Evolutionary conservation across 1,140 invertebrate genomes (phyloP).

Genomic region (Grapholita molesta): DNA sequence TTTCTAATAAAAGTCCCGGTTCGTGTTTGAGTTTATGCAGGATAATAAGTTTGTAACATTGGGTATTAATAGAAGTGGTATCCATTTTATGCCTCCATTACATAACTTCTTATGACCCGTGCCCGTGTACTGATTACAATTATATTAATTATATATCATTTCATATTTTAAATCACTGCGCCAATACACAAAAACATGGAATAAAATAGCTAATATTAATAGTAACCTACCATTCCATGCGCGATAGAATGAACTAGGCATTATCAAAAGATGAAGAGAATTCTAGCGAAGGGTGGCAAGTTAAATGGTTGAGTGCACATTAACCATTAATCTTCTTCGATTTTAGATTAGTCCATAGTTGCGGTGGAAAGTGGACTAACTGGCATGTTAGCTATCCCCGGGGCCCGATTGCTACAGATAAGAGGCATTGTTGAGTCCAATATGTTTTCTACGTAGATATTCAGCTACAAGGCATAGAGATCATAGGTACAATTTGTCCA

Average conservation of each 20-base stretch:
- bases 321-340: slow-evolving; percentile 32
- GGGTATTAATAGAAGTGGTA: not conserved
- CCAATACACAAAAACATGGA: too few species aligned
- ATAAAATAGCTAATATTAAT: too few species aligned
- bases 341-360: slow-evolving; percentile 26
- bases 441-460: slow-evolving; percentile 3
- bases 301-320: slow-evolving; percentile 22
- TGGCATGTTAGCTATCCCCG: slow-evolving; percentile 23
- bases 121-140: too few species aligned
- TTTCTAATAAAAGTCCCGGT: not conserved
- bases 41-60: not conserved
- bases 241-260: too few species aligned
- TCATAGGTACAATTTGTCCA: not conserved
- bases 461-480: not conserved
- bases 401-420: slow-evolving; percentile 23
- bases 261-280: not conserved
- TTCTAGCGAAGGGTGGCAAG: not conserved
- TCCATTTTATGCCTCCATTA: not conserved
- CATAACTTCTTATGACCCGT: too few species aligned
- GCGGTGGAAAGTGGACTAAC: slow-evolving; percentile 27
- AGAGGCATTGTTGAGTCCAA: slow-evolving; percentile 24
- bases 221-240: too few species aligned
- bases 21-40: not conserved
- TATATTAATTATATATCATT: too few species aligned
- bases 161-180: too few species aligned